A percentile compares a stretch with the other conserved stretches of the same genome.
These are phyloP conservation scores for Trissonchulus latispiculum DNA, from an alignment of 2,888 invertebrate genomes.

Conservation along the genomic window DNA sequence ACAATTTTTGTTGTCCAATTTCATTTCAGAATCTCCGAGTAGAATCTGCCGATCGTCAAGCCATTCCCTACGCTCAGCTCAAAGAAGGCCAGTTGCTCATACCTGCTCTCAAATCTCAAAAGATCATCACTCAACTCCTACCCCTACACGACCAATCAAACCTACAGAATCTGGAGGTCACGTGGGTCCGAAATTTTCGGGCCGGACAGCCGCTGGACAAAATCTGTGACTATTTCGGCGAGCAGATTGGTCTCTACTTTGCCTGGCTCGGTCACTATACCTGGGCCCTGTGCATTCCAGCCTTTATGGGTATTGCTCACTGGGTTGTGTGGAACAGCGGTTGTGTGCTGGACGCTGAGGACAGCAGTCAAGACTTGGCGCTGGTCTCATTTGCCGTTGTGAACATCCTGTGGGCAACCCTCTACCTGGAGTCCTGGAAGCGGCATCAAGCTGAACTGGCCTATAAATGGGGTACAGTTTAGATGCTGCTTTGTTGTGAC, in stretches of 20 bases:
- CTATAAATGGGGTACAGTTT: slow-evolving; percentile 73
- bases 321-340: slow-evolving; percentile 56
- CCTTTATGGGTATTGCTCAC: slow-evolving; percentile 76
- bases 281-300: slow-evolving; percentile 75
- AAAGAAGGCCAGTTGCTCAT: slow-evolving; percentile 51
- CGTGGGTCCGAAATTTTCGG: slow-evolving; percentile 68
- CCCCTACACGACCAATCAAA: slow-evolving; percentile 75
- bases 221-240: slow-evolving; percentile 70
- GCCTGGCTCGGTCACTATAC: slow-evolving; percentile 96
- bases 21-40: neutral
- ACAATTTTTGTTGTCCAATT: too few relatives aligned
- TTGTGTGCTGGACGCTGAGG: neutral
- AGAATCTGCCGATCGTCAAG: too few relatives aligned
- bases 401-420: slow-evolving; percentile 89
- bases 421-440: slow-evolving; percentile 91
- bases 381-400: slow-evolving; percentile 86
- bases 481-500: too few relatives aligned
- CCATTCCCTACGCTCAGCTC: too few relatives aligned
- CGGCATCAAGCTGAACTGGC: slow-evolving; percentile 71
- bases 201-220: slow-evolving; percentile 65
- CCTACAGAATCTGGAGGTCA: slow-evolving; percentile 64
- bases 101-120: slow-evolving; percentile 70
- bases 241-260: slow-evolving; percentile 94
- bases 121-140: slow-evolving; percentile 72
- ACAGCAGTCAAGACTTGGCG: slow-evolving; percentile 57